Percentiles rank a stretch among this genome's conserved stretches.
These are phyloP conservation scores for Lypha dubia DNA, from an alignment of 2,888 invertebrate species.

Conservation along the genomic window DNA sequence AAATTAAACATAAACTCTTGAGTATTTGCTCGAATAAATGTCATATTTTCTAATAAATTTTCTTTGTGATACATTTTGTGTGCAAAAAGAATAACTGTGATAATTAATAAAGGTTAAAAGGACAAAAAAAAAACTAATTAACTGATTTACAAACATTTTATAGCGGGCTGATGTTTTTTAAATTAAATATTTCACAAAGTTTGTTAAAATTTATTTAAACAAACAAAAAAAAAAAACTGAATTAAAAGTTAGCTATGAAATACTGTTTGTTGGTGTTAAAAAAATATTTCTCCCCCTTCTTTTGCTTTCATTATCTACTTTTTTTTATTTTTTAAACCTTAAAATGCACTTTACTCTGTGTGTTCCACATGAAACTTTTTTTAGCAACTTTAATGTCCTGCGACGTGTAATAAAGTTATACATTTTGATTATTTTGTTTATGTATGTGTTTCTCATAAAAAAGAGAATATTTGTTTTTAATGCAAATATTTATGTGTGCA, in stretches of 20 bases:
- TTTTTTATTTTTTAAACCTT: slow-evolving; percentile 11
- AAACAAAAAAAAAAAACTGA: slow-evolving; percentile 7
- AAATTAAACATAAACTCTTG: too few relatives aligned
- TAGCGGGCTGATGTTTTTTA: neutral
- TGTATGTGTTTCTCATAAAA: neutral
- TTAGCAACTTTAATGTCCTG: slow-evolving; percentile 56
- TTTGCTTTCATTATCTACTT: neutral
- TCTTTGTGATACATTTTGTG: too few relatives aligned
- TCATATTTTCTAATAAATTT: too few relatives aligned
- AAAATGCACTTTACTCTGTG: neutral
- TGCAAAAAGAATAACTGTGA: too few relatives aligned
- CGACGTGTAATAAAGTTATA: slow-evolving; percentile 41
- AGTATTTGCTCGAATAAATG: too few relatives aligned
- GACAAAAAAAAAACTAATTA: too few relatives aligned
- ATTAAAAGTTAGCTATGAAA: neutral
- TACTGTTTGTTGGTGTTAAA: neutral
- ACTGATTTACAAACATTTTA: too few relatives aligned
- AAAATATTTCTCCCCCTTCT: neutral
- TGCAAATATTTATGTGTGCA: neutral
- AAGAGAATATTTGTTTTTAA: neutral
- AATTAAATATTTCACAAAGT: neutral
- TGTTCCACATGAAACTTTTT: slow-evolving; percentile 51
- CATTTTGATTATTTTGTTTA: neutral
- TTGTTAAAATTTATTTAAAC: neutral
- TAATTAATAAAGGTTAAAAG: too few relatives aligned